These are phyloP conservation scores for Bufo bufo DNA, from an alignment of 2,113 vertebrate genomes.

Conservation along the genomic window DNA sequence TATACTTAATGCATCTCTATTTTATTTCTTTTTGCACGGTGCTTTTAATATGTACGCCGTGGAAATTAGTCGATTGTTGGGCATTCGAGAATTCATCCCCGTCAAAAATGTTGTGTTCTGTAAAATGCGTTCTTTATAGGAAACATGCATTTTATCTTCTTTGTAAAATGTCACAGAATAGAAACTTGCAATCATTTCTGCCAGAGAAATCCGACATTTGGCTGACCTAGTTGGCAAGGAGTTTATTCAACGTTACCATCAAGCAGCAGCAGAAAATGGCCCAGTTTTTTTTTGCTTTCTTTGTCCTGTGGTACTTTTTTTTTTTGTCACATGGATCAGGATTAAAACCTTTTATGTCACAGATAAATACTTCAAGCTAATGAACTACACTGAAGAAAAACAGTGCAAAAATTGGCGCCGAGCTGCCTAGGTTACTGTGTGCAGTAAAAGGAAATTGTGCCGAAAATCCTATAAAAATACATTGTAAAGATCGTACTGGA, in stretches of 20 bases:
- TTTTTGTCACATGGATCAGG: slow-evolving; percentile 27
- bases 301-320: not conserved
- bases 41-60: not conserved
- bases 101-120: slow-evolving; percentile 22
- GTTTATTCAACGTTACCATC: slow-evolving; percentile 53
- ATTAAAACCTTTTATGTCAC: slow-evolving; percentile 29
- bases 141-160: slow-evolving; percentile 50
- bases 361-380: slow-evolving; percentile 32
- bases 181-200: slow-evolving; percentile 57
- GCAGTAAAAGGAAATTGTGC: not conserved
- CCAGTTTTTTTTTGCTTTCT: slow-evolving; percentile 36
- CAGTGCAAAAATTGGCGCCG: not conserved
- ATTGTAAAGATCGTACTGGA: not conserved
- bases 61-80: not conserved
- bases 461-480: not conserved
- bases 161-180: slow-evolving; percentile 54
- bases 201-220: slow-evolving; percentile 56
- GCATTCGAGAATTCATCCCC: not conserved
- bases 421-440: not conserved
- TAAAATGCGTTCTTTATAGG: slow-evolving; percentile 38
- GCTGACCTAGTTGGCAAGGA: slow-evolving; percentile 58
- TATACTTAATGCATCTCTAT: not conserved
- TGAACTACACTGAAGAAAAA: slow-evolving; percentile 14
- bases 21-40: not conserved
- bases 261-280: slow-evolving; percentile 51